These are phyloP conservation scores for Osmoderma eremita DNA, from an alignment of 2,888 invertebrate genomes.

Conservation along the genomic window DNA sequence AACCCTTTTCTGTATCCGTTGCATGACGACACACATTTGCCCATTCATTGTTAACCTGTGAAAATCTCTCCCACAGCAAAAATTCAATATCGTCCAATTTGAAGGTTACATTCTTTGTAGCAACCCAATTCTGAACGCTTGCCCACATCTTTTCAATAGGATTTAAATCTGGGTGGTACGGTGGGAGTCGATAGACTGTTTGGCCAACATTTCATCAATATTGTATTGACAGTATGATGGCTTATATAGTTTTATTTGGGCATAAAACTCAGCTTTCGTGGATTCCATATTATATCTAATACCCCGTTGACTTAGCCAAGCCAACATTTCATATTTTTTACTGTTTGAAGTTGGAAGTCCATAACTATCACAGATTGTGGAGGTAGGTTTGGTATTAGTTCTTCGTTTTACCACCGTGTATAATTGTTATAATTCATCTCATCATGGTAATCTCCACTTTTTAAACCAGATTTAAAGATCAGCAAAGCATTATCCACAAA, in stretches of 20 bases:
- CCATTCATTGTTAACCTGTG: too few relatives aligned
- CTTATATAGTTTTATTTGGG: constrained; percentile 24
- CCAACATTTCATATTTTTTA: constrained; percentile 15
- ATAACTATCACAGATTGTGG: constrained; percentile 7
- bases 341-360: not conserved
- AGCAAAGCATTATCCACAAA: constrained; percentile 17
- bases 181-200: constrained; percentile 26
- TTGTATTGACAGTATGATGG: not conserved
- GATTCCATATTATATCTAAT: not conserved
- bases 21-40: too few relatives aligned
- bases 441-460: constrained; percentile 27
- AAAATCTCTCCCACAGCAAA: too few relatives aligned
- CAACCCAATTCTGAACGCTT: constrained; percentile 28
- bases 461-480: constrained; percentile 9
- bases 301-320: constrained; percentile 3
- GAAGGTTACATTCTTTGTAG: constrained; percentile 26
- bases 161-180: constrained; percentile 26
- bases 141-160: constrained; percentile 39
- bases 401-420: constrained; percentile 7
- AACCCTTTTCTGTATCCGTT: too few relatives aligned
- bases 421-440: constrained; percentile 18
- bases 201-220: not conserved
- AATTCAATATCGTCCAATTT: constrained; percentile 20
- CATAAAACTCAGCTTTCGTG: constrained; percentile 11
- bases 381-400: constrained; percentile 20